These are phyloP conservation scores for Orthosia gracilis DNA, from an alignment of 2,888 invertebrate genomes.

Conservation along the genomic window DNA sequence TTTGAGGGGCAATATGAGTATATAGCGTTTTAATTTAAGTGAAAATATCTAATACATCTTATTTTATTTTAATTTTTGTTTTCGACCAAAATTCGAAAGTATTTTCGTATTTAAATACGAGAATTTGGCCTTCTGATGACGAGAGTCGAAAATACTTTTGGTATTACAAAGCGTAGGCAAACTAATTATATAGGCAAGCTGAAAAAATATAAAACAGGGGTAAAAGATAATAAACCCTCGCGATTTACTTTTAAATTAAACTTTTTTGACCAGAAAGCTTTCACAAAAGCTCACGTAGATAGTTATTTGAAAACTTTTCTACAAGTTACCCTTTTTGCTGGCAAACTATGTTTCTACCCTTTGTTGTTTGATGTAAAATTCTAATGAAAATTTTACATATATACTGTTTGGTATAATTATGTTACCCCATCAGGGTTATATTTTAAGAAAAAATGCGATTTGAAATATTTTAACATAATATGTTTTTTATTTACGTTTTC, in stretches of 20 bases:
- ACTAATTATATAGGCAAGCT: not conserved
- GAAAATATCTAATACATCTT: too few species aligned
- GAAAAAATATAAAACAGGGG: not conserved
- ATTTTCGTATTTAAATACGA: too few species aligned
- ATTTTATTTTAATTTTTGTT: too few species aligned
- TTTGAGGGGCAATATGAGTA: too few species aligned
- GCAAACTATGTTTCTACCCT: slow-evolving; percentile 29
- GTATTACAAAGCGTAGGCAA: not conserved
- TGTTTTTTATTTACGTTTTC: too few species aligned
- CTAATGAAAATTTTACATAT: not conserved
- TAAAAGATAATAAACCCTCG: slow-evolving; percentile 20
- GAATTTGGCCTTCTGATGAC: too few species aligned
- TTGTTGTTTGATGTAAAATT: slow-evolving; percentile 36
- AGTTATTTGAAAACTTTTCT: slow-evolving; percentile 42
- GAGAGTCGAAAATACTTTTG: not conserved
- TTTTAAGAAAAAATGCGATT: too few species aligned
- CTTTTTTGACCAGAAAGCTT: not conserved
- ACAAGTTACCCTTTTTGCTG: not conserved
- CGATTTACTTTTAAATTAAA: slow-evolving; percentile 20
- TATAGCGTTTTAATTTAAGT: too few species aligned
- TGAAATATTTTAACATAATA: too few species aligned
- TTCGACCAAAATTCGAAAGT: too few species aligned
- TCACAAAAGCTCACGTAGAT: slow-evolving; percentile 11
- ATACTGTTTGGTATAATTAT: too few species aligned
- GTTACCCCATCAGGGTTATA: too few species aligned